Base-by-base conservation (phyloP, 2,888 invertebrate genomes). In the Agonopterix arenella region DNA sequence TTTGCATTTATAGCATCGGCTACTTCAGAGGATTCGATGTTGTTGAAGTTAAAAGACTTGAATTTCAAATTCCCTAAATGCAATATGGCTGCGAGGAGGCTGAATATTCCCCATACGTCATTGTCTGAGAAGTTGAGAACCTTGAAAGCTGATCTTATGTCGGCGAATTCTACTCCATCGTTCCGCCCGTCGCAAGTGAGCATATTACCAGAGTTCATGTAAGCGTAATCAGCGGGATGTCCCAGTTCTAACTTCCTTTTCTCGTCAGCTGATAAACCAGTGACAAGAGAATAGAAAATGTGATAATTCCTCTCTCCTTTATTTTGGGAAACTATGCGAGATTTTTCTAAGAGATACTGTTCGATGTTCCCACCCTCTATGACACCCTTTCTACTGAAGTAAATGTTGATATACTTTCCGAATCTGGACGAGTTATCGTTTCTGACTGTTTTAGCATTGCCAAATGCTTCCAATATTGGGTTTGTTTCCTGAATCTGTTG, bases 401-500 rank as follows among this genome's bases (percentile, higher is more conserved):
- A 93, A 56, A 97, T 95, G 71, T 97, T 96, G 46, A 97, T 96
- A 76, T 97, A 98, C 84, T 98, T 98, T 49, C 98, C 98, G 70
- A 98, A 98, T 57, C 98, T 91, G 11, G 98, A 98, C 0, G 98
- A 98, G 80, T 98, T 98, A 76, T 98, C 98, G 73, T 98, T 98
- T 49, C 96, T 91, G 9, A 97, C 94, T 0, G 98, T 98, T 89
- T 97, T 98, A 0, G 98, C 98, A 84, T 98, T 98, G 50, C 98
- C 98, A 73, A 98, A 98, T 1, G 98, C 98, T 91, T 98, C 98
- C 70, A 98, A 90, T 61, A 98, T 96, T 0, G 98, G 98, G 90
- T 98, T 98, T 0, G 98, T 96, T 83, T 98, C 98, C 58, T 98
- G 92, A 53, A 98, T 98, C 80, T 98, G 98, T 70, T 98, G 97